Percentiles rank a stretch among this genome's conserved stretches.
phyloP scores from a whole-genome alignment of 2,888 invertebrate species.

The Drosophila heteroneura region DNA sequence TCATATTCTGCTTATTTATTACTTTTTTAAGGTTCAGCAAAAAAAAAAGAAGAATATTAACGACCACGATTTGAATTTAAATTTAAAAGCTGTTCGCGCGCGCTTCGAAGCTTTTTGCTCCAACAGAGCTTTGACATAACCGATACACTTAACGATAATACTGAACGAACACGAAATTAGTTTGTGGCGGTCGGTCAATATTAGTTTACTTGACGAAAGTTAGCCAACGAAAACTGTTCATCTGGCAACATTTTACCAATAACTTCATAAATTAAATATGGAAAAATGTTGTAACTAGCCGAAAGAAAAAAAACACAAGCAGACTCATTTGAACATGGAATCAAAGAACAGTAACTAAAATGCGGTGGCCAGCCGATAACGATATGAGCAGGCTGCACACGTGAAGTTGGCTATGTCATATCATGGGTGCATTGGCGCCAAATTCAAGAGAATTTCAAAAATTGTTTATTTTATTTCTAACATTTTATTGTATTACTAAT shows the following conservation, averaged over 20 bases:
- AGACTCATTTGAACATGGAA: rapidly evolving
- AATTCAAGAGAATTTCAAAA: background rate
- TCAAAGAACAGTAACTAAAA: background rate
- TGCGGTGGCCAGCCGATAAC: slow-evolving; percentile 33
- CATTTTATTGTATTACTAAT: slow-evolving; percentile 16
- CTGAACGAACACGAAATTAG: background rate
- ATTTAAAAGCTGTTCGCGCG: slow-evolving; percentile 5
- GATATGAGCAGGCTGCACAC: rapidly evolving
- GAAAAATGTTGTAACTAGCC: background rate
- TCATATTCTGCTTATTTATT: background rate
- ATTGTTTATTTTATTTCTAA: background rate
- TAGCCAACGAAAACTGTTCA: background rate
- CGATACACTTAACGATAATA: background rate
- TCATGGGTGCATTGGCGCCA: background rate
- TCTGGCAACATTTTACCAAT: slow-evolving; percentile 3
- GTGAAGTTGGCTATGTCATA: slow-evolving; percentile 5
- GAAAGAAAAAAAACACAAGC: too few relatives aligned
- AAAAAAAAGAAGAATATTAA: background rate
- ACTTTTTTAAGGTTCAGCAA: background rate
- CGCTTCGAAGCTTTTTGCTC: rapidly evolving
- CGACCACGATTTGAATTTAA: slow-evolving; percentile 5
- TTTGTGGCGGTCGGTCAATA: slow-evolving; percentile 33
- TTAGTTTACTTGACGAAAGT: slow-evolving; percentile 4
- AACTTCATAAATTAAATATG: background rate
- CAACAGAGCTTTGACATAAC: background rate